A percentile compares a stretch with the other conserved stretches of the same genome.
These are phyloP conservation scores for Lycocorax pyrrhopterus DNA, from an alignment of 2,113 vertebrate species.

Conservation along the genomic window DNA sequence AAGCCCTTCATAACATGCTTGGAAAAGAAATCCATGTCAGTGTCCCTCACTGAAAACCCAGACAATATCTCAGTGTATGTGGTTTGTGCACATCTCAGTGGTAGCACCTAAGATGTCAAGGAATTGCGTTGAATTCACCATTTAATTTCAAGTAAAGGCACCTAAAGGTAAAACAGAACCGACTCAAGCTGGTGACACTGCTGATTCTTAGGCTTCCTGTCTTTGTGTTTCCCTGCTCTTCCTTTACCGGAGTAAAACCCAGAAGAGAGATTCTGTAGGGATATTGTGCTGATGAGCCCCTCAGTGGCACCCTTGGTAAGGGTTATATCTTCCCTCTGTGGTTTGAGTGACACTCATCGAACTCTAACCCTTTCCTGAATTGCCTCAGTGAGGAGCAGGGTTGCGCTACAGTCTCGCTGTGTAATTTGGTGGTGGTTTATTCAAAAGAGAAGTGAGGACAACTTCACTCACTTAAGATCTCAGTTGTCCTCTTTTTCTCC, in stretches of 20 bases:
- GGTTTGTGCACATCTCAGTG: not conserved
- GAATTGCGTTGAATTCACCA: not conserved
- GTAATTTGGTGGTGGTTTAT: not conserved
- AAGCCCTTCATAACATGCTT: not conserved
- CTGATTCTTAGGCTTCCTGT: not conserved
- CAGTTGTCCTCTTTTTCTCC: not conserved
- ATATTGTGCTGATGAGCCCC: not conserved
- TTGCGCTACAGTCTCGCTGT: not conserved
- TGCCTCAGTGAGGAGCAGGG: not conserved
- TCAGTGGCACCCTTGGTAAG: not conserved
- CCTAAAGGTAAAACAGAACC: not conserved
- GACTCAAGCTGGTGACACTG: not conserved
- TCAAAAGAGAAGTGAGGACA: constrained; percentile 30
- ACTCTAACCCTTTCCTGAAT: constrained; percentile 7
- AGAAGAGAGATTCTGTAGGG: not conserved
- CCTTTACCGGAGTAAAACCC: not conserved
- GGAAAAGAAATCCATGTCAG: not conserved
- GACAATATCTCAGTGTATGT: not conserved
- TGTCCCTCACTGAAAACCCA: not conserved
- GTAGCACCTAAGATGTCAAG: not conserved
- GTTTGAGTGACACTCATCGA: not conserved
- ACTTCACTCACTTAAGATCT: not conserved
- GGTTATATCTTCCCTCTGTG: not conserved
- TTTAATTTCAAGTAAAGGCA: not conserved
- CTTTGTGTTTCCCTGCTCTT: not conserved